Base-by-base conservation (phyloP, 1,140 invertebrate genomes). In the Drosophila ogumai region DNA sequence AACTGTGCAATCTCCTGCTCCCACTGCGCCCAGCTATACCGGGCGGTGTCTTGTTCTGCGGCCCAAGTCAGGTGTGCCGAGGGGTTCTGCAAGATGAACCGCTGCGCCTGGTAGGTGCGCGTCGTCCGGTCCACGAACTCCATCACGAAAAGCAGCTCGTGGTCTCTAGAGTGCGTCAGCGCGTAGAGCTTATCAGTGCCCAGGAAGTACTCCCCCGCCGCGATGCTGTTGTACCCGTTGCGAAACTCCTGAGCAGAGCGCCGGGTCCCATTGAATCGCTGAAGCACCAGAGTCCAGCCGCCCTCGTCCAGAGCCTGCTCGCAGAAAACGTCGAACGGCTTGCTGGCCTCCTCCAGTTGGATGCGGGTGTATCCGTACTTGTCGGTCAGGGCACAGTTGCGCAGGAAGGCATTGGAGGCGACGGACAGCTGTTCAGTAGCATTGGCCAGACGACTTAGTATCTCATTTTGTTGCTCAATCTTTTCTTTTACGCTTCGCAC, bases 161-260 rank as follows among this genome's bases (percentile, higher is more conserved):
- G 68, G 17, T 57, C 34, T 0, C 73, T 52, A 2, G 73, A 75
- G 15, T 75, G 67, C 5, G 73, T 75, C 40, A 75, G 34, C 3
- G 58, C 73, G 41, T 75, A 75, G 3, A 75, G 38, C 13, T 75
- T 73, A 13, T 75, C 67, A 7, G 73, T 75, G 22, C 73, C 68
- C 52, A 75, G 43, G 34, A 75, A 75, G 47, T 75, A 75, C 17
- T 75, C 72, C 0, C 72, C 72, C 0, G 28, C 72, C 9, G 19
- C 56, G n/a, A 73, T 52, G 36, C 72, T 75, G 22, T 49, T 75
- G 58, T 75, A 75, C 6, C 68, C 73, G 2, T 44, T 36, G 0
- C 68, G 67, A 31, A 43, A 57, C 28, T 75, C 73, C 34, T 72
- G 41, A 0, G 67, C 67, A 1, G 67, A 38, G n/a, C 67, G 67